Conservation (phyloP, 2,113 vertebrate genomes). For the Dicentrarchus labrax region DNA sequence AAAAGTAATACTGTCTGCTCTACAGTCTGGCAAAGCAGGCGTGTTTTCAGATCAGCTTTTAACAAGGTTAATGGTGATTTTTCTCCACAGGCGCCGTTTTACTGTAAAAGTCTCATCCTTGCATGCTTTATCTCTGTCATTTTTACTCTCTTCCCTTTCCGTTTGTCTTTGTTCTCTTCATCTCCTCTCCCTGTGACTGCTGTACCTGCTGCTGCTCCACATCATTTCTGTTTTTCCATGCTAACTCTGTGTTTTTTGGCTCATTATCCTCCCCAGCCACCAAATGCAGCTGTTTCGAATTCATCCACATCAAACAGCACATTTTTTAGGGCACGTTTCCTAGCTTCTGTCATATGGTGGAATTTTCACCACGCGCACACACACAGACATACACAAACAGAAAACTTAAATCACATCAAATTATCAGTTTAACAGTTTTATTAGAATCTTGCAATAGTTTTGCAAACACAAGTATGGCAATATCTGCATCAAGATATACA, state of each 20-base stretch:
- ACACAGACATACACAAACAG: not conserved
- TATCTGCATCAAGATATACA: constrained; percentile 86
- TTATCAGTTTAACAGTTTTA: constrained; percentile 80
- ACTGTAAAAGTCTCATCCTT: constrained; percentile 62
- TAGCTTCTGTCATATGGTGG: constrained; percentile 26
- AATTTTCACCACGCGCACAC: constrained; percentile 7
- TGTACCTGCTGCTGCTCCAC: constrained; percentile 54
- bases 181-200: constrained; percentile 29
- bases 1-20: constrained; percentile 82
- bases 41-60: constrained; percentile 77
- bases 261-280: constrained; percentile 57
- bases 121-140: constrained; percentile 43
- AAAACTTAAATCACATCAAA: constrained; percentile 23
- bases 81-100: constrained; percentile 69
- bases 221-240: constrained; percentile 50
- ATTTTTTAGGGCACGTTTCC: constrained; percentile 46
- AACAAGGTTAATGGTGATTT: constrained; percentile 82
- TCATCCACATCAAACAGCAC: constrained; percentile 56
- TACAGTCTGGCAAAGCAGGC: constrained; percentile 78
- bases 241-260: constrained; percentile 49
- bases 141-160: constrained; percentile 27
- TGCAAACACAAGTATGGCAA: constrained; percentile 87
- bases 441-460: constrained; percentile 85
- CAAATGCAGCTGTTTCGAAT: constrained; percentile 69
- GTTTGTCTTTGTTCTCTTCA: constrained; percentile 38